These are phyloP conservation scores for Pachliopta kotzebuea DNA, from an alignment of 2,888 invertebrate genomes.

Conservation along the genomic window DNA sequence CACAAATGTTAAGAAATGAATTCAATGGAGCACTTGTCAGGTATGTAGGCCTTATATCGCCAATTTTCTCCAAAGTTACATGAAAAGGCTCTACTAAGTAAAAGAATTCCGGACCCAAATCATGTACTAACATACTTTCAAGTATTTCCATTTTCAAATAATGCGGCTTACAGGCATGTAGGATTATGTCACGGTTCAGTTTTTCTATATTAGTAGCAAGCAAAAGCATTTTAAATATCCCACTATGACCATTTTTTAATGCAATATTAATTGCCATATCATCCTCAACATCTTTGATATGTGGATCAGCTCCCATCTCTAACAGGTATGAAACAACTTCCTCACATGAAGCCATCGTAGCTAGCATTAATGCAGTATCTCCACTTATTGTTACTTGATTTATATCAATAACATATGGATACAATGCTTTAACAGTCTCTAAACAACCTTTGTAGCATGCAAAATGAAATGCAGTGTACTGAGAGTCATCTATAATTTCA, in stretches of 20 bases:
- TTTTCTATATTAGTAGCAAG: constrained; percentile 48
- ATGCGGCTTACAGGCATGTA: constrained; percentile 66
- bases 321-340: constrained; percentile 61
- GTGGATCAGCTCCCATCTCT: constrained; percentile 61
- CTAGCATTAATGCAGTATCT: constrained; percentile 61
- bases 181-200: constrained; percentile 58
- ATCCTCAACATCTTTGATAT: constrained; percentile 53
- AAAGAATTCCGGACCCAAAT: constrained; percentile 67
- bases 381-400: constrained; percentile 56
- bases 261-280: constrained; percentile 63
- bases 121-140: constrained; percentile 56
- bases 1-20: constrained; percentile 63
- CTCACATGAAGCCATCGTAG: constrained; percentile 52
- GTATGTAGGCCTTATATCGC: constrained; percentile 51
- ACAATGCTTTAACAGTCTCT: constrained; percentile 51
- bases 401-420: constrained; percentile 60
- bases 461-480: constrained; percentile 67
- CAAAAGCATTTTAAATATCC: constrained; percentile 57
- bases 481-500: constrained; percentile 58
- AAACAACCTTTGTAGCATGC: constrained; percentile 65
- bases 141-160: constrained; percentile 66
- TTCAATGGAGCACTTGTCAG: constrained; percentile 61
- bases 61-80: constrained; percentile 49
- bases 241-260: constrained; percentile 50
- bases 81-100: constrained; percentile 55